phyloP scores from a whole-genome alignment of 2,113 vertebrate genomes.

The Corythoichthys intestinalis region DNA sequence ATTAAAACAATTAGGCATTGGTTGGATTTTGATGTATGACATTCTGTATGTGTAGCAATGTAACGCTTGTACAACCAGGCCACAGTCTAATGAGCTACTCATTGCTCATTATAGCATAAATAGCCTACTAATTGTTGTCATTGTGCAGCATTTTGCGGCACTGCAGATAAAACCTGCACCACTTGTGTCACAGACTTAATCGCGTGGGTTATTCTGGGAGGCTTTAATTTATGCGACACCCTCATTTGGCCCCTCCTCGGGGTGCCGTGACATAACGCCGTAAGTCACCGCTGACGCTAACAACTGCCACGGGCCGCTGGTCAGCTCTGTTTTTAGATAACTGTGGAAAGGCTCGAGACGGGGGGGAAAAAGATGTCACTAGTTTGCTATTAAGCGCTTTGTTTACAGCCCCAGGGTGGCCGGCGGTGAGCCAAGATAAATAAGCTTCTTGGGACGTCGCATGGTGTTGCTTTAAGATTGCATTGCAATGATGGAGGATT shows the following conservation, averaged over 20 bases:
- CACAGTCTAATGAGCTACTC: constrained; percentile 14
- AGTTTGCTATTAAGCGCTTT: constrained; percentile 75
- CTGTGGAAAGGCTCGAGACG: constrained; percentile 63
- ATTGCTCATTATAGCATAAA: constrained; percentile 19
- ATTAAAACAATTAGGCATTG: not conserved
- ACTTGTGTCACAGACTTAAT: constrained; percentile 25
- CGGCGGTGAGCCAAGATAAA: constrained; percentile 67
- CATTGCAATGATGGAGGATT: not conserved
- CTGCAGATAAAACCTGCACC: not conserved
- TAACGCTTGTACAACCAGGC: not conserved
- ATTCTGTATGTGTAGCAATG: not conserved
- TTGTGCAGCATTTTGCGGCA: not conserved
- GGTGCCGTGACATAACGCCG: constrained; percentile 65
- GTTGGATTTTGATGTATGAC: not conserved
- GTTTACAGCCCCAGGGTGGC: constrained; percentile 58
- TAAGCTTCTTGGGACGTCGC: constrained; percentile 65
- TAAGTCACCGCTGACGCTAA: constrained; percentile 74
- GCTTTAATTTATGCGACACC: constrained; percentile 71
- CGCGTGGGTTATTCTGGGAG: constrained; percentile 63
- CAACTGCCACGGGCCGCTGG: constrained; percentile 68
- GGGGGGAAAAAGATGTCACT: constrained; percentile 69
- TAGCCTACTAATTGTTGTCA: not conserved
- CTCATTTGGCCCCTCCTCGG: constrained; percentile 49
- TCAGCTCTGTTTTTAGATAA: constrained; percentile 69
- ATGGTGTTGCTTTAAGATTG: constrained; percentile 34